phyloP scores from a whole-genome alignment of 1,140 invertebrate genomes.

The Idris sp. region DNA sequence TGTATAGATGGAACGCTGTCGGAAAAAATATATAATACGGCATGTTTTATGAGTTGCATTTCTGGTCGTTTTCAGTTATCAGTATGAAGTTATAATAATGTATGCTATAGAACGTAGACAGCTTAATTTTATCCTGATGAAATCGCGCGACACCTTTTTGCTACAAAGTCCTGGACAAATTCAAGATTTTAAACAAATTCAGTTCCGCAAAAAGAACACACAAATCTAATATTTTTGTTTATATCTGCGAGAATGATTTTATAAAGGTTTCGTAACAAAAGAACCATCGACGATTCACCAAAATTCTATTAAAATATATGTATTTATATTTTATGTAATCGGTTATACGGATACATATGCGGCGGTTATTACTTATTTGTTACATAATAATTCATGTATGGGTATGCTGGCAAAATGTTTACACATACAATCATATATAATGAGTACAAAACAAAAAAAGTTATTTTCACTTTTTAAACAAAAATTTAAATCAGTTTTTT shows the following conservation, averaged over 20 bases:
- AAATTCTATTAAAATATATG: constrained; percentile 77
- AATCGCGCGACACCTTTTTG: constrained; percentile 53
- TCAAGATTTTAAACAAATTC: no score
- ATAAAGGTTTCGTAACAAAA: constrained; percentile 7
- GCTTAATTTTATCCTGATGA: constrained; percentile 48
- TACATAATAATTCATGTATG: constrained; percentile 67
- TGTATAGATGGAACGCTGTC: constrained; percentile 39
- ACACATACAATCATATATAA: neutral
- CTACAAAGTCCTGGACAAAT: constrained; percentile 22
- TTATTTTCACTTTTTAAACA: no score
- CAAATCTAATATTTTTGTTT: no score
- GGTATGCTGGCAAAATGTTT: neutral
- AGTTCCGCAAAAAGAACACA: no score
- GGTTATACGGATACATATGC: constrained; percentile 72
- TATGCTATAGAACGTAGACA: constrained; percentile 60
- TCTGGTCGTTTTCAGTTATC: constrained; percentile 44
- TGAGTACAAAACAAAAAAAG: no score
- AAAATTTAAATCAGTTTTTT: no score
- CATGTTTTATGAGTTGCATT: constrained; percentile 50
- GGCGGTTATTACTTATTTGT: constrained; percentile 72
- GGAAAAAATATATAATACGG: constrained; percentile 60
- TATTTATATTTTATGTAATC: constrained; percentile 72
- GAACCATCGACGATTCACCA: constrained; percentile 62
- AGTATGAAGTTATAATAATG: constrained; percentile 52
- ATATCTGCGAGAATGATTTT: no score